These are phyloP conservation scores for Saccostrea echinata DNA, from an alignment of 1,140 invertebrate genomes.

Conservation along the genomic window DNA sequence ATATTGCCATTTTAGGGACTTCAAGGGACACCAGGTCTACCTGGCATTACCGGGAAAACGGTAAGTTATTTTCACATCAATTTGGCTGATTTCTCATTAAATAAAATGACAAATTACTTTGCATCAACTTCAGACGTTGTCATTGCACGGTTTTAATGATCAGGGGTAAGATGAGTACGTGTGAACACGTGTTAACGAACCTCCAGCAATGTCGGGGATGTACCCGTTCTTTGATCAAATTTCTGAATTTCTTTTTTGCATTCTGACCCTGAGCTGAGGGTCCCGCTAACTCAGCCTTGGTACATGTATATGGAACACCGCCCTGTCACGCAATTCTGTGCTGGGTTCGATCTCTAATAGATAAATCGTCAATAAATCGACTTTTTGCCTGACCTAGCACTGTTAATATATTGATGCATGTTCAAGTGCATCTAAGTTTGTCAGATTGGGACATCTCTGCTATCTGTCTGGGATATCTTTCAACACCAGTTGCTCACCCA, in stretches of 20 bases:
- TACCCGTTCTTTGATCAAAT: not conserved
- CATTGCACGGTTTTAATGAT: not conserved
- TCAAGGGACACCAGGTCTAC: not conserved
- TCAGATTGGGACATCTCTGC: not conserved
- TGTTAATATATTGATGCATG: constrained; percentile 12
- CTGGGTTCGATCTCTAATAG: not conserved
- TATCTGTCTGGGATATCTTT: constrained; percentile 1
- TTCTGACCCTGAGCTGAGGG: not conserved
- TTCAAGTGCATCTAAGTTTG: not conserved
- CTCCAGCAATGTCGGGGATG: not conserved
- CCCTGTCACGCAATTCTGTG: constrained; percentile 1
- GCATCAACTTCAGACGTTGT: not conserved
- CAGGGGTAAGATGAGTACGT: not conserved
- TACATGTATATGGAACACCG: not conserved
- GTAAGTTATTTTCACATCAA: not conserved
- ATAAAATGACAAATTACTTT: not conserved
- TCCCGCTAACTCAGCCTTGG: not conserved
- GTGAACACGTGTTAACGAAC: not conserved
- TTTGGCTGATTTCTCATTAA: not conserved
- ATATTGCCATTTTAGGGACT: not conserved
- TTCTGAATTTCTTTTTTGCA: not conserved
- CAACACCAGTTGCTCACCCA: constrained; percentile 10
- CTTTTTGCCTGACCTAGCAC: constrained; percentile 3
- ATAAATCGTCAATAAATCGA: constrained; percentile 22
- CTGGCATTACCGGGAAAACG: not conserved